Conservation (phyloP, 2,113 vertebrate species). For the Pachycephala philippinensis region DNA sequence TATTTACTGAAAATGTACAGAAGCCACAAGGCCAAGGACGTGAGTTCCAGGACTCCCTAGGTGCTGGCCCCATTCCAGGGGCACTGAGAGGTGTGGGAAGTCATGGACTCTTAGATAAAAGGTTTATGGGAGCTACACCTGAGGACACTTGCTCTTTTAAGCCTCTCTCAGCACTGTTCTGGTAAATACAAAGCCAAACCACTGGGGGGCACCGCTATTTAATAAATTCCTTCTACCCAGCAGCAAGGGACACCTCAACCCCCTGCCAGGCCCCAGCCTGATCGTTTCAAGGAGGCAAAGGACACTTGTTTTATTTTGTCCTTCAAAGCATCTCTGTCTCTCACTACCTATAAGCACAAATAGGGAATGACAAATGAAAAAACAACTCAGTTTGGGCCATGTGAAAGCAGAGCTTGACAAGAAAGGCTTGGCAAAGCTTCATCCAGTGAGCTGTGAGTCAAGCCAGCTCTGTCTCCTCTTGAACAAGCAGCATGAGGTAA, state of each 20-base stretch:
- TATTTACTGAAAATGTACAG: background rate
- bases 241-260: background rate
- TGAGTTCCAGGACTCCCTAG: background rate
- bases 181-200: background rate
- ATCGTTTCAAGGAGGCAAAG: background rate
- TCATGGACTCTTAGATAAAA: fast-evolving
- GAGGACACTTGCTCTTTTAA: background rate
- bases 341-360: background rate
- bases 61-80: background rate
- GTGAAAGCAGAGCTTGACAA: background rate
- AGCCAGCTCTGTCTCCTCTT: background rate
- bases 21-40: background rate
- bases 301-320: background rate
- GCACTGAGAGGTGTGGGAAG: background rate
- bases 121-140: background rate
- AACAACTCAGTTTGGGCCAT: background rate
- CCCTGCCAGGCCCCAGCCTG: background rate
- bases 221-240: background rate
- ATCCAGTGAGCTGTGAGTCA: background rate
- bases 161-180: background rate
- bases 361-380: background rate
- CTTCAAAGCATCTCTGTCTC: background rate
- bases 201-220: background rate
- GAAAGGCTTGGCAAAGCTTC: background rate
- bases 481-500: background rate